Base-by-base conservation (phyloP, 2,888 invertebrate genomes). In the Buathra laborator region DNA sequence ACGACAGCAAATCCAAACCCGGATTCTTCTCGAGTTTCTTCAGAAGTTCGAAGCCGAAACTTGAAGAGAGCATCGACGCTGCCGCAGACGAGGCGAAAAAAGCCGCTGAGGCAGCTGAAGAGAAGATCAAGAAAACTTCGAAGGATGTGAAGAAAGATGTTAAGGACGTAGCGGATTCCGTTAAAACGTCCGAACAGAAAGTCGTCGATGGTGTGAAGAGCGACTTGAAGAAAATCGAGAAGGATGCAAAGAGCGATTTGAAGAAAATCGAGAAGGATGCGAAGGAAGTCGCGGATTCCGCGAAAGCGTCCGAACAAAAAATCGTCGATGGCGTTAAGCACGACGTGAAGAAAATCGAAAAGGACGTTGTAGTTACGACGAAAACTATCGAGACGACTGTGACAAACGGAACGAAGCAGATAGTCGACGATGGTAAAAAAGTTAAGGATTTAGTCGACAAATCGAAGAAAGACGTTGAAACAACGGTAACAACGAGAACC, bases 401-500 rank as follows among this genome's bases (percentile, higher is more conserved):
- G 2, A 80, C 53, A 3, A 84, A 87, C 43, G 83, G 81, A 53
- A 78, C 76, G 14, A 83, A 84, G 56, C 37, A 83, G 14, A 24
- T 64, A 3, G 16, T 77, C n/a, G 86, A 86, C 7, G 87, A 86
- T 5, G 76, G 75, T 0, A 78, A 78, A 62, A 87, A 82, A 82
- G 84, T 81, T 7, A 85, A 87, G 14, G 86, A 88, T 19, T 89
- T 89, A 44, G 75, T 85, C 9, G 88, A 86, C 32, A 88, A 87
- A 64, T 81, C 78, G 0, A 74, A 87, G 5, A 86, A 88, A 29
- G 85, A 86, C 66, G 70, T 70, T 9, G 86, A 86, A 24, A 95
- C 95, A 86, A 95, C 95, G 92, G 94, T 94, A 48, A 93, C 94
- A 1, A 94, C 94, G 14, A 91, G 94, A 87, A 94, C 94, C 14